Conservation (phyloP, 2,113 vertebrate genomes). For the Heterotilapia buettikoferi region DNA sequence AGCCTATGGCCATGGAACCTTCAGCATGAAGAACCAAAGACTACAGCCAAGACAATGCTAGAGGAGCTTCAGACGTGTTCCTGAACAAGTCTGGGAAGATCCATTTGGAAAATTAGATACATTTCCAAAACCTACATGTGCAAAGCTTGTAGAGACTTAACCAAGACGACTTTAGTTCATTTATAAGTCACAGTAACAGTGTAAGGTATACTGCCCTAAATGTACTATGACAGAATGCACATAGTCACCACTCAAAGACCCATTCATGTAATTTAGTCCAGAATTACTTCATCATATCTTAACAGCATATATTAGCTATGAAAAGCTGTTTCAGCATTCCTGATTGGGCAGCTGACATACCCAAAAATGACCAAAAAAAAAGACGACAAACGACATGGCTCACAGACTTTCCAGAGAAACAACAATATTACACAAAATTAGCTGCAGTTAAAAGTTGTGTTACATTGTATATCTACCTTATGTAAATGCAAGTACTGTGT, state of each 20-base stretch:
- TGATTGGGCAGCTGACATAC: too few species aligned
- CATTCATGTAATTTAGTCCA: neutral
- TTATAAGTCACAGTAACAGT: neutral
- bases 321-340: too few species aligned
- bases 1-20: neutral
- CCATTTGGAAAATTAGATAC: neutral
- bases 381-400: rapidly evolving
- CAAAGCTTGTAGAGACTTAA: neutral
- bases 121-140: neutral
- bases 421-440: neutral
- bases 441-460: neutral
- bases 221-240: neutral
- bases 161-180: neutral
- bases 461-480: neutral
- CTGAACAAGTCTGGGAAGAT: neutral
- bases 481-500: neutral
- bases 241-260: neutral
- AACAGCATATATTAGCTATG: too few species aligned
- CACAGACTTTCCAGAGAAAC: neutral
- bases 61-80: neutral
- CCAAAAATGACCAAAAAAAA: neutral
- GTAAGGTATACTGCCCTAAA: neutral
- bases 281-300: too few species aligned
- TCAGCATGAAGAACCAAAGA: neutral
- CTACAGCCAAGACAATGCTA: neutral